phyloP scores from a whole-genome alignment of 92 coral and sea anemone genomes.

The Zoanthus solanderi region DNA sequence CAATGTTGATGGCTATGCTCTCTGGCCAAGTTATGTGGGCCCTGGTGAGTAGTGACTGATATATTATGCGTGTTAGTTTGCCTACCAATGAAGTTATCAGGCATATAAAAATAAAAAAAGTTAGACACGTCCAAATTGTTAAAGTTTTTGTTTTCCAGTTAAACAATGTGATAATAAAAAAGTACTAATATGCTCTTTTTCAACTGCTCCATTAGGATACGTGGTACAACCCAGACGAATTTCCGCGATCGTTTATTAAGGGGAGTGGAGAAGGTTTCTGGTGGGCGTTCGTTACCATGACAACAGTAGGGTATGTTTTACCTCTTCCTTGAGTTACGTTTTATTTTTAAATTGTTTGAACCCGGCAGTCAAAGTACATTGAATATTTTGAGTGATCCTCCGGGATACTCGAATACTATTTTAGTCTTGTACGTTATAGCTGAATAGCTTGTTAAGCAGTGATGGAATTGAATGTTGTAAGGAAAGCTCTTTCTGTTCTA shows the following conservation, averaged over 20 bases:
- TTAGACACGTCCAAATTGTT: not conserved
- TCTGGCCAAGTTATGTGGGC: constrained; percentile 99
- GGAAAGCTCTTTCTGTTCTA: no score
- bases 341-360: not conserved
- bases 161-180: not conserved
- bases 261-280: constrained; percentile 98
- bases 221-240: constrained; percentile 95
- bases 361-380: no score
- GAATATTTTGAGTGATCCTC: no score
- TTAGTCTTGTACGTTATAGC: no score
- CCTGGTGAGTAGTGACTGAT: constrained; percentile 68
- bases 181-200: not conserved
- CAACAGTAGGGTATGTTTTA: constrained; percentile 94
- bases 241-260: constrained; percentile 91
- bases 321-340: not conserved
- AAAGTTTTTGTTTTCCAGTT: not conserved
- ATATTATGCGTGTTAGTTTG: not conserved
- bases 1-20: constrained; percentile 90
- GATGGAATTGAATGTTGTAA: no score
- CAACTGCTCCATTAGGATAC: constrained; percentile 73
- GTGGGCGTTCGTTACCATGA: constrained; percentile 99
- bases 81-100: no score
- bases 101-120: no score
- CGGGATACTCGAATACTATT: no score
- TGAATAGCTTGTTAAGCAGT: no score